Evolutionary conservation across 2,797 vertebrate species (phyloP), one percentile per base, ranked within the genome.

Genomic region (Phrynocephalus vlangalii): DNA sequence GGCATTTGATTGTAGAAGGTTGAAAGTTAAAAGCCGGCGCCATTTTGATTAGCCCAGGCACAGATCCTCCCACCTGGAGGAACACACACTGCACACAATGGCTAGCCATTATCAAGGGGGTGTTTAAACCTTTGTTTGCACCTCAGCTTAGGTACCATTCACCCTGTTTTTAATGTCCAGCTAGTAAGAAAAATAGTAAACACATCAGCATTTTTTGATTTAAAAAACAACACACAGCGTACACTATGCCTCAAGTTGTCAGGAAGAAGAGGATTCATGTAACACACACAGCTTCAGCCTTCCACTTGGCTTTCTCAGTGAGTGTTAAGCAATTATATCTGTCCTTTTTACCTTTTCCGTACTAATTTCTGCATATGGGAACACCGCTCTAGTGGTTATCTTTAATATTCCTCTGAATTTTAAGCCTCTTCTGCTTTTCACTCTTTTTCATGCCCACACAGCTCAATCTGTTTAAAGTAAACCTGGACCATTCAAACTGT

Each of bases 181-280:
- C 76, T 85, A 85, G 76, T 88, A 93, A 91, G 92, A 88, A 30
- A 88, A 56, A n/a, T 1, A 85, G 89, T 84, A 89, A 91, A 91
- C 88, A 79, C 44, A 80, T 81, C 63, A 48, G 48, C 38, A 56
- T 73, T 77, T 24, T 56, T 2, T 52, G 6, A 24, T 85, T 63
- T 85, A 92, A 90, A 92, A 91, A 26, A 60, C 20, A 1, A 85
- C 88, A 83, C 8, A 88, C 88, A 86, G 72, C 92, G 91, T 91
- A 94, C 88, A 89, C 9, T 93, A 87, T 89, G 91, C 90, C 91
- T 92, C 92, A 77, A 88, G 92, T 92, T 95, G 94, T 93, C 85
- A 92, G 91, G 83, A 90, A 90, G 89, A 93, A 85, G 87, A 86
- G 88, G 90, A 91, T 85, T 77, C 76, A 84, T 83, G 78, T 89